Percentiles rank a stretch among this genome's conserved stretches.
These are phyloP conservation scores for Delichon dasypus DNA, from an alignment of 2,797 vertebrate genomes.

Conservation along the genomic window DNA sequence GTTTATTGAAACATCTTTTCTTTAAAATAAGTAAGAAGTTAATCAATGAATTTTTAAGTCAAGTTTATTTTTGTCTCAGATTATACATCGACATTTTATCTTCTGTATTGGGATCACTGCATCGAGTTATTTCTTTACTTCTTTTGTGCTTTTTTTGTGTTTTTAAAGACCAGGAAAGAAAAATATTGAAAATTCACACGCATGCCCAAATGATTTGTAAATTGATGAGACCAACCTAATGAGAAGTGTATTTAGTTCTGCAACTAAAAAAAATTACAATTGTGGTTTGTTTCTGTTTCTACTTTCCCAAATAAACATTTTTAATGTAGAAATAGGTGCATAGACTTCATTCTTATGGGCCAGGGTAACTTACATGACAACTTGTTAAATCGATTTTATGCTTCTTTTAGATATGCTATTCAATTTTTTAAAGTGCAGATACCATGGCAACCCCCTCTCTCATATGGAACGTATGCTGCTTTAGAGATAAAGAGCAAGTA, in stretches of 20 bases:
- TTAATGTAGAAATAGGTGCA: constrained; percentile 21
- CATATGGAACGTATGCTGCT: constrained; percentile 69
- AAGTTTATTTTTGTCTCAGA: neutral
- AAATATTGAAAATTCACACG: neutral
- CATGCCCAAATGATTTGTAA: neutral
- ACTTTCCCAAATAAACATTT: neutral
- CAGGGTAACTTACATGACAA: constrained; percentile 70
- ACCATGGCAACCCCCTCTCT: constrained; percentile 71
- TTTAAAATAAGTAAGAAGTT: neutral
- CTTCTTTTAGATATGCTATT: constrained; percentile 73
- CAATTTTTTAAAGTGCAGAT: constrained; percentile 71
- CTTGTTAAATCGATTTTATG: constrained; percentile 73
- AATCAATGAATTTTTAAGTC: neutral
- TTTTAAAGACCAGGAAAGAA: neutral
- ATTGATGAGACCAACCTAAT: neutral
- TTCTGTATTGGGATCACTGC: neutral
- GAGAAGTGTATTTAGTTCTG: neutral
- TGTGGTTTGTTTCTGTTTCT: neutral
- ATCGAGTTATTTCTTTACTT: neutral
- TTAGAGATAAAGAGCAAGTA: constrained; percentile 71
- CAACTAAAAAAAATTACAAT: neutral
- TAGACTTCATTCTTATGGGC: constrained; percentile 36
- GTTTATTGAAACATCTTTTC: neutral
- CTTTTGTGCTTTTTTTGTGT: neutral
- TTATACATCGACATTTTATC: neutral